A percentile compares a stretch with the other conserved stretches of the same genome.
Evolutionary conservation across 2,797 vertebrate genomes (phyloP).

Genomic region (Danio jaintianensis): DNA sequence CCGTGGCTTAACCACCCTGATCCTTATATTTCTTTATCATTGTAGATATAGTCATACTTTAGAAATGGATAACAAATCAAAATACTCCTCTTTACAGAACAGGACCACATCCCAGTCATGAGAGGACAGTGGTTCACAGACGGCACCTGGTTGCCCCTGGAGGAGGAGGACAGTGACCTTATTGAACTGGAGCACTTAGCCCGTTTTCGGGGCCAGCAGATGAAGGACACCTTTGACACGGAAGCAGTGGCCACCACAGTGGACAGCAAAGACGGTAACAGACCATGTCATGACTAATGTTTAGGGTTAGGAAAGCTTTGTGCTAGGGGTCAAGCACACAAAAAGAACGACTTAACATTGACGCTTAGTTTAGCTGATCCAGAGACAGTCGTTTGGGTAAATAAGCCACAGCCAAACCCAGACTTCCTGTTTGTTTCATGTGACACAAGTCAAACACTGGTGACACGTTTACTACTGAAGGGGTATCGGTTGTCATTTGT

Average conservation of each 20-base stretch:
- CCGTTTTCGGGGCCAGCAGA: constrained; percentile 88
- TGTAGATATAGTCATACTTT: neutral
- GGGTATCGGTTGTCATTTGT: neutral
- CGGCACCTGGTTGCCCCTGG: constrained; percentile 92
- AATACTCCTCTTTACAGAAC: constrained; percentile 74
- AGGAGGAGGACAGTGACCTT: constrained; percentile 93
- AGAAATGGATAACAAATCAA: neutral
- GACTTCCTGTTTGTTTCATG: constrained; percentile 19
- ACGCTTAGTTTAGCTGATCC: constrained; percentile 39
- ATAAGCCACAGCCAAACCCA: neutral
- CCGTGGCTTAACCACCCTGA: too few species aligned
- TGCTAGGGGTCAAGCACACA: constrained; percentile 15
- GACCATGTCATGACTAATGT: neutral
- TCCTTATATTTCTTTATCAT: too few species aligned
- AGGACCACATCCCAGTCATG: constrained; percentile 94
- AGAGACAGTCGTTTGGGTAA: neutral
- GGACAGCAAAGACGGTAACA: constrained; percentile 88
- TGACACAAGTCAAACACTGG: neutral
- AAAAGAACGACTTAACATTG: constrained; percentile 16
- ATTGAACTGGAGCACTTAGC: constrained; percentile 90
- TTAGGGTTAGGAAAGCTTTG: constrained; percentile 11
- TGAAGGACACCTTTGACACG: constrained; percentile 88
- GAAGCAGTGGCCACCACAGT: constrained; percentile 83
- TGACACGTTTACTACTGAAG: neutral
- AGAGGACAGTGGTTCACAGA: constrained; percentile 95